Evolutionary conservation across 1,140 invertebrate genomes (phyloP).

Genomic region (Heterodera schachtii): DNA sequence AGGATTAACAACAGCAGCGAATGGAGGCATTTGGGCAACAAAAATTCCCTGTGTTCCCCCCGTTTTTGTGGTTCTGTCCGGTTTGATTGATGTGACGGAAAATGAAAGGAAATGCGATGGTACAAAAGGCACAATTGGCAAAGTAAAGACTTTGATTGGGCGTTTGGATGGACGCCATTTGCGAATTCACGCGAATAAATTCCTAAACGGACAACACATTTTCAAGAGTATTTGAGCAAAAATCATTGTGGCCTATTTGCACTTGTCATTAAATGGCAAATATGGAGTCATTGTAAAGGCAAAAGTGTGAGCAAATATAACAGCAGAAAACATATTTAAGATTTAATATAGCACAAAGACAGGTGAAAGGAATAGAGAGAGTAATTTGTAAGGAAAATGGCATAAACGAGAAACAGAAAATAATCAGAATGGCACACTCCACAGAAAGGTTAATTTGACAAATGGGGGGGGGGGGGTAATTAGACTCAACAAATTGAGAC

Average conservation of each 20-base stretch:
- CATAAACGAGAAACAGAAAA: too few species aligned
- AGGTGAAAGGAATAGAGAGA: neutral
- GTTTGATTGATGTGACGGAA: conserved; percentile 15
- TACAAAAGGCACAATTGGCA: neutral
- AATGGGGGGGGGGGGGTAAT: neutral
- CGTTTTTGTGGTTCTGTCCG: conserved; percentile 3
- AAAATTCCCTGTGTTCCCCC: neutral
- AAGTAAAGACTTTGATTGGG: neutral
- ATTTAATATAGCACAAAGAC: neutral
- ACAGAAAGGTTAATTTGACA: neutral
- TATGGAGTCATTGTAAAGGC: neutral
- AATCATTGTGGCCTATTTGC: conserved; percentile 1
- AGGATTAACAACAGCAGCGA: neutral
- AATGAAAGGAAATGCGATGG: neutral
- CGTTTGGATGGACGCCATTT: neutral
- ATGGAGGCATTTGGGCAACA: neutral
- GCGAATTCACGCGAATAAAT: neutral
- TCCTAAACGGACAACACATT: neutral
- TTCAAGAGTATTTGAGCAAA: neutral
- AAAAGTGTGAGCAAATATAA: conserved; percentile 18
- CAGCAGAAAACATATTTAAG: neutral
- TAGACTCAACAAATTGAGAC: neutral
- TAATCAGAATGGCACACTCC: too few species aligned
- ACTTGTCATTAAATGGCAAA: neutral
- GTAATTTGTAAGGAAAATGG: too few species aligned